Percentiles rank a stretch among this genome's conserved stretches.
Evolutionary conservation across 2,888 invertebrate genomes (phyloP).

Genomic region (Artemia sp.): DNA sequence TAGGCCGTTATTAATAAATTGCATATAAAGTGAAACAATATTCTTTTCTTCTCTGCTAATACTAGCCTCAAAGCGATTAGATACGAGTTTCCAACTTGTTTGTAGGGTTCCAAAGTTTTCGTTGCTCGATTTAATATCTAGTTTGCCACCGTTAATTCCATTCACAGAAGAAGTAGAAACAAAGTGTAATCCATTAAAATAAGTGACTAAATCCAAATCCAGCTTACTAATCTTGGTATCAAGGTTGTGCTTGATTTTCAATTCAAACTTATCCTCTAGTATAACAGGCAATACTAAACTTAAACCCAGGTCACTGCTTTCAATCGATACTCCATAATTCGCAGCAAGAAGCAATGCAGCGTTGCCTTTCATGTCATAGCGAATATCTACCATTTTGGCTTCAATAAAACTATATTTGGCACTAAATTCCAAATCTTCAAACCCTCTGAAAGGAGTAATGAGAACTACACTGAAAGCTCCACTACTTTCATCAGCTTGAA

Average conservation of each 20-base stretch:
- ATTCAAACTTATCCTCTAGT: background rate
- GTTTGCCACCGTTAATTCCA: background rate
- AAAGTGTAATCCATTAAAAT: background rate
- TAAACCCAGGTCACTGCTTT: background rate
- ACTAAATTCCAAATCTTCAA: slow-evolving; percentile 13
- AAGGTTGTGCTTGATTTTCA: background rate
- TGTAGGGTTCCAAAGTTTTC: background rate
- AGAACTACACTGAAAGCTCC: slow-evolving; percentile 12
- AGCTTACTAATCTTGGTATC: background rate
- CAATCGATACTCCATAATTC: background rate
- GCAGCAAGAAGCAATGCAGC: background rate
- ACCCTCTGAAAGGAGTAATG: slow-evolving; percentile 23
- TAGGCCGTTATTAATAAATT: slow-evolving; percentile 22
- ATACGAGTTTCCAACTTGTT: background rate
- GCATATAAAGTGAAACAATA: slow-evolving; percentile 16
- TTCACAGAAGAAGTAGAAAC: background rate
- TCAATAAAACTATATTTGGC: background rate
- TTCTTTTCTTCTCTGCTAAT: background rate
- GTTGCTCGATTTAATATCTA: background rate
- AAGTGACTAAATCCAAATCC: too few relatives aligned
- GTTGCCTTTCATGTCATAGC: background rate
- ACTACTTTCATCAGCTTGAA: background rate
- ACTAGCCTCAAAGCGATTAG: background rate
- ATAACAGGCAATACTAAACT: background rate
- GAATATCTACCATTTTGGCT: background rate